A percentile compares a stretch with the other conserved stretches of the same genome.
These are phyloP conservation scores for Sprattus sprattus DNA, from an alignment of 2,113 vertebrate genomes.

Conservation along the genomic window DNA sequence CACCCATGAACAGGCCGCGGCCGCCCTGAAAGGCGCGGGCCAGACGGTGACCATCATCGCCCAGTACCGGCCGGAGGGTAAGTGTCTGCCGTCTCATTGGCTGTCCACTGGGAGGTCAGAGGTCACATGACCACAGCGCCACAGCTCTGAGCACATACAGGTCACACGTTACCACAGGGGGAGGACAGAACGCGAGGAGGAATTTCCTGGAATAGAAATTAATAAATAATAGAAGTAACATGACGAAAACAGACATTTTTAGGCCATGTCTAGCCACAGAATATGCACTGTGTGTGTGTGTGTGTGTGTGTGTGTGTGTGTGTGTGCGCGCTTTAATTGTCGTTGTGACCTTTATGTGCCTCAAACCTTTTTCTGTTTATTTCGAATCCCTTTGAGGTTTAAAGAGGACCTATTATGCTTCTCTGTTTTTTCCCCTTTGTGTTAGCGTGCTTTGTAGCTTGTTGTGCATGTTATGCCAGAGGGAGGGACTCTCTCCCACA, in stretches of 20 bases:
- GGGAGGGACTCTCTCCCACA: too few relatives aligned
- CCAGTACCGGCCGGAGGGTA: constrained; percentile 95
- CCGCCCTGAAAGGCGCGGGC: constrained; percentile 90
- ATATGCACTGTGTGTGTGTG: background rate
- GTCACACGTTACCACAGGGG: constrained; percentile 37
- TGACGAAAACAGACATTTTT: constrained; percentile 27
- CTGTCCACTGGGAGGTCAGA: background rate
- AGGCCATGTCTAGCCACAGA: background rate
- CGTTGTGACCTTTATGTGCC: background rate
- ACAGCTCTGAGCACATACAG: constrained; percentile 18
- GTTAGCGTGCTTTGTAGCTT: background rate
- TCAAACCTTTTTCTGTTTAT: background rate
- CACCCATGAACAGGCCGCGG: constrained; percentile 92
- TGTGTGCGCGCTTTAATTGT: background rate
- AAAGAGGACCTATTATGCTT: background rate
- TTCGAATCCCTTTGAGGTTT: too few relatives aligned
- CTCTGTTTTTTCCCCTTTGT: background rate
- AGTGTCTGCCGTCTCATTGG: constrained; percentile 55
- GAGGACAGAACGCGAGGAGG: background rate
- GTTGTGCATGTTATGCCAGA: background rate
- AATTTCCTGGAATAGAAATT: background rate
- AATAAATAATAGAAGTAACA: constrained; percentile 16
- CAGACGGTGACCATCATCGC: constrained; percentile 94
- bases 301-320: background rate
- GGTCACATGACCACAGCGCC: constrained; percentile 7